Base-by-base conservation (phyloP, 2,113 vertebrate species). In the Syrrhaptes paradoxus region DNA sequence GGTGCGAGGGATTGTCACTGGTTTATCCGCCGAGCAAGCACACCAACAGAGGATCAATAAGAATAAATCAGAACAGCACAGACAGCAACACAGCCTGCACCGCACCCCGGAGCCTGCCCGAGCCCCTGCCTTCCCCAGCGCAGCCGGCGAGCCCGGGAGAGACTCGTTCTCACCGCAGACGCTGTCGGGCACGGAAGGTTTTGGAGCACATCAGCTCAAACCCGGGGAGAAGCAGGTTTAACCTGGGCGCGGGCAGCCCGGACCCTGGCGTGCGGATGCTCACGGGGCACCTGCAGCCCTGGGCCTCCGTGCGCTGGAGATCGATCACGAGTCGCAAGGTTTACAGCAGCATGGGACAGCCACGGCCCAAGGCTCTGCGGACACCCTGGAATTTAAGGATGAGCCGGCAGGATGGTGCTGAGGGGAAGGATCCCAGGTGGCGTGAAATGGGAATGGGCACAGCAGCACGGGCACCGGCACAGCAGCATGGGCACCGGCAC, bases 51-150 rank as follows among this genome's bases (percentile, higher is more conserved):
- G 86, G 93, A 97, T 96, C 96, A 61, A 94, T 95, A 59, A 45
- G 96, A 96, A 96, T 90, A 96, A 95, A 95, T 95, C n/a, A 97
- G 87, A 89, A 32, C 0, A 6, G 93, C 51, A 59, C 81, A 93
- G 95, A 75, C 91, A 81, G 86, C 73, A 77, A 51, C 13, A 72
- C 68, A 97, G 94, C 72, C 90, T 89, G 94, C 91, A 77, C 6
- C 70, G 92, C 91, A 88, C 91, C 94, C 85, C n/a, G 25, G 95
- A 87, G 94, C 87, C 85, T 28, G 7, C 6, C 16, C 65, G 4
- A 79, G 92, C 85, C 84, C 75, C 67, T 10, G 68, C 89, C 26
- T 59, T 76, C 87, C 96, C 91, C 71, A 24, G 76, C 61, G 12
- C 86, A 36, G 86, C 85, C 74, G 59, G 81, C 67, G 57, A 34